Conservation (phyloP, 2,113 vertebrate genomes). For the Mastomys natalensis region DNA sequence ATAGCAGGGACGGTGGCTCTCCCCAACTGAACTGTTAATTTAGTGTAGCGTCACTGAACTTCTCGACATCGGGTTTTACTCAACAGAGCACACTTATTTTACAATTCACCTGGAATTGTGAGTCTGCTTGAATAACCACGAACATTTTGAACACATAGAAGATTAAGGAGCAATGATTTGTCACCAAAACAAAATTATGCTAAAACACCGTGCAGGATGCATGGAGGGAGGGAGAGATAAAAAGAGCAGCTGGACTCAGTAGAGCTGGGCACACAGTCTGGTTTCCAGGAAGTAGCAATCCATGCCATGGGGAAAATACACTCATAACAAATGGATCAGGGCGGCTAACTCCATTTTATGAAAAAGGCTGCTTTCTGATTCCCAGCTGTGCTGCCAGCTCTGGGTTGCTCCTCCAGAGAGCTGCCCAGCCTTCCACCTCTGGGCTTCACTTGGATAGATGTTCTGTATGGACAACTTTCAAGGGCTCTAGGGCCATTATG, state of each 20-base stretch:
- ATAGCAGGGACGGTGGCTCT: background rate
- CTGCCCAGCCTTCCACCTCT: background rate
- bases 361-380: background rate
- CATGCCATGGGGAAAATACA: background rate
- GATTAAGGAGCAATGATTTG: background rate
- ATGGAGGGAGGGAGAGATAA: background rate
- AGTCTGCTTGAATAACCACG: slow-evolving; percentile 42
- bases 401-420: background rate
- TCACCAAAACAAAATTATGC: slow-evolving; percentile 53
- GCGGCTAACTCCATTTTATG: background rate
- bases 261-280: background rate
- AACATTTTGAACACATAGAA: slow-evolving; percentile 48
- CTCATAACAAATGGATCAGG: background rate
- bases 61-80: background rate
- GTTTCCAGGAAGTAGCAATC: slow-evolving; percentile 2
- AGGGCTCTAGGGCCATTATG: background rate
- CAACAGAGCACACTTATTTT: slow-evolving; percentile 27
- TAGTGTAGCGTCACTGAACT: background rate
- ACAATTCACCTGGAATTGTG: background rate
- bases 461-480: background rate
- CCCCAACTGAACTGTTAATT: slow-evolving; percentile 34
- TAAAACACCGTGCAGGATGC: background rate
- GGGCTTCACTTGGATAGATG: background rate
- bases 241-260: background rate
- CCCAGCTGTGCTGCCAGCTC: background rate